These are phyloP conservation scores for Pithecia hirsuta DNA, from an alignment of 2,797 vertebrate genomes.

Conservation along the genomic window DNA sequence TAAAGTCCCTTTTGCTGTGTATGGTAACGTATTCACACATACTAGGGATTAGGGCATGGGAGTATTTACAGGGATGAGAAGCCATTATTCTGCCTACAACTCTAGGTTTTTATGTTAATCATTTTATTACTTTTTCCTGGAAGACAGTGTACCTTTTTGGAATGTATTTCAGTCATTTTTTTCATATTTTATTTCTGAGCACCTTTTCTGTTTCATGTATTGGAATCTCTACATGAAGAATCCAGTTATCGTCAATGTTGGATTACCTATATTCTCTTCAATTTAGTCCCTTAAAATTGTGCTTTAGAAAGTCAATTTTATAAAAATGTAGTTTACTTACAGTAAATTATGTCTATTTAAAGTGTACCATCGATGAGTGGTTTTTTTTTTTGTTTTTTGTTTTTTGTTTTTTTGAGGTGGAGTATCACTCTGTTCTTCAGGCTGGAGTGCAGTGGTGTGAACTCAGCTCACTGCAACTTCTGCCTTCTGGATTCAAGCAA, in stretches of 20 bases:
- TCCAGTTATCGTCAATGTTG: neutral
- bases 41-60: neutral
- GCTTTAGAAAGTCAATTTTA: neutral
- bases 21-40: neutral
- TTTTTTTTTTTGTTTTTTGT: neutral
- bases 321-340: neutral
- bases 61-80: neutral
- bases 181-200: neutral
- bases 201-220: neutral
- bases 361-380: neutral
- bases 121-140: neutral
- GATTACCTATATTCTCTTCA: neutral
- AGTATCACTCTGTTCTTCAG: neutral
- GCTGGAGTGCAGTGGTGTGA: neutral
- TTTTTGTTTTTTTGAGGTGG: neutral
- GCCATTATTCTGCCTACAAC: neutral
- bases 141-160: neutral
- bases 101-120: neutral
- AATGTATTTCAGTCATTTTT: neutral
- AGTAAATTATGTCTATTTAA: neutral
- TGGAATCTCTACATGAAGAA: neutral
- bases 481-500: neutral
- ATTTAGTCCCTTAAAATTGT: neutral
- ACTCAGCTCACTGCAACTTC: neutral
- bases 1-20: neutral